Percentiles rank a stretch among this genome's conserved stretches.
Conservation (phyloP, 2,113 vertebrate species). For the Leptobrachium leishanense region DNA sequence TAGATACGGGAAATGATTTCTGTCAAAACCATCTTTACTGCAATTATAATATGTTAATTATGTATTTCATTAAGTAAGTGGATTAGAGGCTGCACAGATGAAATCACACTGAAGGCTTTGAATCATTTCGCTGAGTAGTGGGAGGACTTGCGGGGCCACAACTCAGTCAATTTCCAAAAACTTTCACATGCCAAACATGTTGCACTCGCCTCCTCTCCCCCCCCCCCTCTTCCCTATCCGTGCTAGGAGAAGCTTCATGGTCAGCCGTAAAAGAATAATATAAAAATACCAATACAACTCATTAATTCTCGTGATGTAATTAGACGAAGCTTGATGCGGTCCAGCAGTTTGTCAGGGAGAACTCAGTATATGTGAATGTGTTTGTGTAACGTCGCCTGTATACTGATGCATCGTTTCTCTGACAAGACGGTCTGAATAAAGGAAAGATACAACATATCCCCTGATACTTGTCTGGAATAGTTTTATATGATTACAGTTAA, state of each 20-base stretch:
- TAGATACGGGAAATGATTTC: conserved; percentile 99
- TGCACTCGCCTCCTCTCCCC: background rate
- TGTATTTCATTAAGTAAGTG: conserved; percentile 99
- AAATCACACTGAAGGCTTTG: conserved; percentile 81
- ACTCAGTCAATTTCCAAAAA: conserved; percentile 70
- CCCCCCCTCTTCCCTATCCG: background rate
- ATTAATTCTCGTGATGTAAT: conserved; percentile 56
- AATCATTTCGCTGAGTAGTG: conserved; percentile 74
- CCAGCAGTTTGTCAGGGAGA: conserved; percentile 56
- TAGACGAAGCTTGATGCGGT: conserved; percentile 55
- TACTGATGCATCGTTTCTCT: conserved; percentile 39
- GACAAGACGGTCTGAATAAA: conserved; percentile 42
- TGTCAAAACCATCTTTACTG: conserved; percentile 99
- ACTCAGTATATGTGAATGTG: conserved; percentile 47
- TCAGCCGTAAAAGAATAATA: conserved; percentile 43
- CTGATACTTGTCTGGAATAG: background rate
- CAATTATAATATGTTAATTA: conserved; percentile 99
- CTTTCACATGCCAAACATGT: conserved; percentile 63
- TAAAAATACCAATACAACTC: conserved; percentile 52
- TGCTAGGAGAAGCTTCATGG: conserved; percentile 53
- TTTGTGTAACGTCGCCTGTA: conserved; percentile 21
- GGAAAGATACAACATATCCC: conserved; percentile 10
- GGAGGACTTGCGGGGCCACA: conserved; percentile 71
- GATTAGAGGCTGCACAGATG: conserved; percentile 92
- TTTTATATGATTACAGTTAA: too few relatives aligned